Evolutionary conservation across 2,888 invertebrate genomes (phyloP).

Genomic region (Amiota mariae): DNA sequence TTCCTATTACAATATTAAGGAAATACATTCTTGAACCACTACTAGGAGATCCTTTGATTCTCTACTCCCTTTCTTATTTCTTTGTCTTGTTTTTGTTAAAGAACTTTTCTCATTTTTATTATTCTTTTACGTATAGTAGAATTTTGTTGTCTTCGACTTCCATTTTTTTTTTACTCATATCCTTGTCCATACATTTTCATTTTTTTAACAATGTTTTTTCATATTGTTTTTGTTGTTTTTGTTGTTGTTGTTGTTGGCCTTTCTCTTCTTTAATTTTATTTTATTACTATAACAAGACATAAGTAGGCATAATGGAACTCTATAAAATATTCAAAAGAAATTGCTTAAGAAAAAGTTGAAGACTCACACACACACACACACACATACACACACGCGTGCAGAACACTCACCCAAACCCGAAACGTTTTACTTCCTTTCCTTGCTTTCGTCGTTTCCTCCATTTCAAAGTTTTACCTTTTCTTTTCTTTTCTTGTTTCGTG

Average conservation of each 20-base stretch:
- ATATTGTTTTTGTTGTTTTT: constrained; percentile 36
- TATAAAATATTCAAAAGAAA: constrained; percentile 69
- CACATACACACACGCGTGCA: neutral
- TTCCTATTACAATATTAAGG: constrained; percentile 1
- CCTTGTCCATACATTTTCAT: neutral
- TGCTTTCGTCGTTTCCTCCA: too few relatives aligned
- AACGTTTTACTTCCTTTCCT: too few relatives aligned
- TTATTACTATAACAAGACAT: constrained; percentile 71
- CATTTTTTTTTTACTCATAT: neutral
- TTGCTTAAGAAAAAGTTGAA: constrained; percentile 57
- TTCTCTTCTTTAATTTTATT: constrained; percentile 62
- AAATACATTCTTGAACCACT: neutral
- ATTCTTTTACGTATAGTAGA: too few relatives aligned
- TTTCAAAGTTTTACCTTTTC: too few relatives aligned
- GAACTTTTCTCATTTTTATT: too few relatives aligned
- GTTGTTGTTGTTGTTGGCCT: constrained; percentile 46
- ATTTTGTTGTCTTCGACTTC: neutral
- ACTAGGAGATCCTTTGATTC: neutral
- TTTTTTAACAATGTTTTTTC: neutral
- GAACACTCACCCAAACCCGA: neutral
- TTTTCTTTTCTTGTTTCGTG: too few relatives aligned
- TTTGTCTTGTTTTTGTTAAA: neutral
- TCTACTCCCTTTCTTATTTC: neutral
- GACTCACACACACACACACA: neutral
- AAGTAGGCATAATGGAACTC: constrained; percentile 69